Evolutionary conservation across 1,140 invertebrate species (phyloP), one percentile per base, ranked within the genome.

Genomic region (Drosophila kanapiae): DNA sequence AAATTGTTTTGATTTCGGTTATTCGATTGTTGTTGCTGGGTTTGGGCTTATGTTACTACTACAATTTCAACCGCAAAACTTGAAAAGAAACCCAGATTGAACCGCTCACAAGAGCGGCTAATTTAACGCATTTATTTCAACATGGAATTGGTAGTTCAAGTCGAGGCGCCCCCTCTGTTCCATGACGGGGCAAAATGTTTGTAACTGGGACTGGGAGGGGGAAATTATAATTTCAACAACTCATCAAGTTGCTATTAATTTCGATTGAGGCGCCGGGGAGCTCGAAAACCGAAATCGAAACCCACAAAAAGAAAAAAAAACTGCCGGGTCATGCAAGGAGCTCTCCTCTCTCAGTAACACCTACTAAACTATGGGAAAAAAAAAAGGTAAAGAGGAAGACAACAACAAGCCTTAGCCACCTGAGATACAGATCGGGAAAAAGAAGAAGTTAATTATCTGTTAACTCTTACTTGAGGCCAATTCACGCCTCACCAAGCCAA

Each of bases 201-300:
- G 4, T n/a, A 31, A 4, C 18, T 2, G 38, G 16, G 49, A 14
- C 23, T n/a, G 8, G 11, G 49, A 6, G 23, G 23, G 38, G n/a
- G 68, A 37, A 14, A 77, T 90, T 90, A 81, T 84, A 87, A 91
- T 92, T 92, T 92, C 86, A 92, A 91, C 91, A 92, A 92, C 91
- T 92, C 91, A 92, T 92, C 91, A 92, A 75, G 49, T 75, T 57
- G 79, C 91, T 72, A 92, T 92, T 92, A 91, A 92, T 90, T 90
- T 80, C 76, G 49, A 56, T 67, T 68, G 58, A 74, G 80, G 85
- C 84, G 84, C 84, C 84, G 69, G 47, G 65, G 29, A 35, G 78
- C 58, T 79, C 47, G 27, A 48, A 76, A 45, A 58, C 23, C 59
- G 68, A 82, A 82, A 87, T 70, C 76, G 72, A 87, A 75, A 82